Evolutionary conservation across 2,888 invertebrate genomes (phyloP), one percentile per base, ranked within the genome.

Genomic region (Petrophora chlorosata): DNA sequence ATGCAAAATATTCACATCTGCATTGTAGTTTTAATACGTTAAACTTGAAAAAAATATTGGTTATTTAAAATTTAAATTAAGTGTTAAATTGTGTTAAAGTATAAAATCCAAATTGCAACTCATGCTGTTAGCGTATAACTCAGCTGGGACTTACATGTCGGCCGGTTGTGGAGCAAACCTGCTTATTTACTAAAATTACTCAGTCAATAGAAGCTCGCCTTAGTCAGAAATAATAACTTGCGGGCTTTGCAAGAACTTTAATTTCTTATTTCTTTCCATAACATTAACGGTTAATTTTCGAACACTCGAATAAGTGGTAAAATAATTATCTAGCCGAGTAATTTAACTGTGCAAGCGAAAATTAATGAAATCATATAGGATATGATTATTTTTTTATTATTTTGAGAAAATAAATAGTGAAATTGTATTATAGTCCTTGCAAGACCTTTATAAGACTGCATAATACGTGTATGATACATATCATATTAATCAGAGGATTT

Each of bases 391-490:
- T 9, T 25, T 9, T 9, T 3, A n/a, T 3, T 25, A 28, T 28
- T 30, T n/a, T n/a, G 4, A 12, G 10, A 9, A 10, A 30, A 14
- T 10, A 22, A 19, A 19, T 15, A 14, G 1, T 62, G 59, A 58
- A 57, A 0, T 3, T 10, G 0, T 9, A 28, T 9, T 4, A 13
- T 25, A 67, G 53, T 69, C 65, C 64, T 72, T 67, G 55, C 65
- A 66, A 68, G 59, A 41, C 32, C 26, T 48, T 55, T 45, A 39
- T 52, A 71, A 80, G 81, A 84, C 86, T 84, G 85, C 68, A 73
- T 81, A 73, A 63, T 59, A 71, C 63, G 72, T 79, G 76, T 77
- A 74, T 73, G 74, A 74, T 71, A 82, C 77, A 78, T 46, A 47
- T 19, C 19, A 4, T 7, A 19, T 5, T 7, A 1, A 4, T 19